Conservation (phyloP, 2,113 vertebrate genomes). For the Amphilophus citrinellus region DNA sequence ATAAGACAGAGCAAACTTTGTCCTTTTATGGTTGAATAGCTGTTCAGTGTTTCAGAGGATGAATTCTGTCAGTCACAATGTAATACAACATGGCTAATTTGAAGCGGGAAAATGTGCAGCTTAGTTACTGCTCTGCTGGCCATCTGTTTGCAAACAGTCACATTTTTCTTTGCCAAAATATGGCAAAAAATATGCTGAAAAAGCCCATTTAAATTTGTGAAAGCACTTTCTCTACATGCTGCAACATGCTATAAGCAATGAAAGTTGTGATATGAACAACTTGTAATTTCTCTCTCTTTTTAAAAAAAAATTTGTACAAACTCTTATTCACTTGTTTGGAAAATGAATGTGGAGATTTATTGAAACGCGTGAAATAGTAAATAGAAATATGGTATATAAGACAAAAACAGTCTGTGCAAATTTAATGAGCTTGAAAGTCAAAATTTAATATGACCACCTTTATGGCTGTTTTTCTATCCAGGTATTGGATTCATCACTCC, state of each 20-base stretch:
- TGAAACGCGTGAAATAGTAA: neutral
- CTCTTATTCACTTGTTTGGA: neutral
- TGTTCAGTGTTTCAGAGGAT: neutral
- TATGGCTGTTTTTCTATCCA: neutral
- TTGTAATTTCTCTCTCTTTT: neutral
- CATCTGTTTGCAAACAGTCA: neutral
- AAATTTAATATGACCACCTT: neutral
- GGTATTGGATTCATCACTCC: neutral
- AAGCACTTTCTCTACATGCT: neutral
- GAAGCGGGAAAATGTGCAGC: neutral
- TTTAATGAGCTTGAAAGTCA: too few relatives aligned
- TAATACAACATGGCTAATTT: neutral
- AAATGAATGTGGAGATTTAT: neutral
- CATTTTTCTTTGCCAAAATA: neutral
- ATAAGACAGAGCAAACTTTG: neutral
- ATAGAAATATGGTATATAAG: neutral
- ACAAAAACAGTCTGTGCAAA: neutral
- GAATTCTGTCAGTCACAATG: accelerated
- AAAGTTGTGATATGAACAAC: neutral
- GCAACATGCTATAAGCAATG: neutral
- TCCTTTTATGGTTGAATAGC: neutral
- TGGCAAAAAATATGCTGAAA: neutral
- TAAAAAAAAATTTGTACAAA: neutral
- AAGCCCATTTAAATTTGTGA: neutral
- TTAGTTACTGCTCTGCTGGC: neutral